These are phyloP conservation scores for Montipora capitata DNA, from an alignment of 92 coral and sea anemone species.

Conservation along the genomic window DNA sequence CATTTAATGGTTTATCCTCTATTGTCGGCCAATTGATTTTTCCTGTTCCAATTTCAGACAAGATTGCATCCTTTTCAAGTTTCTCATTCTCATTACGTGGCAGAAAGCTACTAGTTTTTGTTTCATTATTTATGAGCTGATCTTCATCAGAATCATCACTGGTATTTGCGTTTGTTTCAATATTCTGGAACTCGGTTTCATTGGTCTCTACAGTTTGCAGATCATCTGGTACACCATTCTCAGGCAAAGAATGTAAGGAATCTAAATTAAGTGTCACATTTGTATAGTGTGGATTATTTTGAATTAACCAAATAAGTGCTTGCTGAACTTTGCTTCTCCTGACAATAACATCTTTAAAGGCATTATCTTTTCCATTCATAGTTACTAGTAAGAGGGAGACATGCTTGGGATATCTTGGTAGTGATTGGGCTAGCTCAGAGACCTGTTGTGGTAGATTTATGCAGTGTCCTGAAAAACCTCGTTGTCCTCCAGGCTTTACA, in stretches of 20 bases:
- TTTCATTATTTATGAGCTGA: constrained; percentile 29
- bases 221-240: no score
- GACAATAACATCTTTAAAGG: constrained; percentile 64
- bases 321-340: constrained; percentile 64
- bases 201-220: no score
- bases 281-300: constrained; percentile 64
- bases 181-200: no score
- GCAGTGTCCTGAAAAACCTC: no score
- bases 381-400: constrained; percentile 58
- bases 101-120: constrained; percentile 42
- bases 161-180: no score
- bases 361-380: constrained; percentile 68
- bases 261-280: constrained; percentile 2
- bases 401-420: constrained; percentile 63
- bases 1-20: constrained; percentile 54
- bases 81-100: not conserved
- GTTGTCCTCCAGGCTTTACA: no score
- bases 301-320: constrained; percentile 60
- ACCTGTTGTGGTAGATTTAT: constrained; percentile 6
- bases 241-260: no score
- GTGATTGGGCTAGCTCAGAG: constrained; percentile 60
- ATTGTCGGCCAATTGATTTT: not conserved
- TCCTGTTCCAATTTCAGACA: not conserved
- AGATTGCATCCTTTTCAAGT: constrained; percentile 65
- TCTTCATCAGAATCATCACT: constrained; percentile 6